Evolutionary conservation across 2,797 vertebrate genomes (phyloP).

Genomic region (Thaleichthys pacificus): DNA sequence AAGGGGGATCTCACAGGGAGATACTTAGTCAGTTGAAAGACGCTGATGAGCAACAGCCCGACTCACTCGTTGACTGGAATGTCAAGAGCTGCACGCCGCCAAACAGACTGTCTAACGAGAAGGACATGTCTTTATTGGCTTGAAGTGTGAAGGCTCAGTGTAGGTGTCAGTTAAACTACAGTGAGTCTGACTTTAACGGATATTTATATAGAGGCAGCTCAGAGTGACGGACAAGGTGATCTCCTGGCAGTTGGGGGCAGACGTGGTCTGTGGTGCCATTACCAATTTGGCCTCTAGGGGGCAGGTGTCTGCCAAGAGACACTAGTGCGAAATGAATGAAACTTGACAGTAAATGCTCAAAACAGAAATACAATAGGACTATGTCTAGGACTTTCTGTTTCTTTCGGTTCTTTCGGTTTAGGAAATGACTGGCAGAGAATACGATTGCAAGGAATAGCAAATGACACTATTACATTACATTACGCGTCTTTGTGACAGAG

Average conservation of each 20-base stretch:
- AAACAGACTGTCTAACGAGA: too few species aligned
- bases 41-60: background rate
- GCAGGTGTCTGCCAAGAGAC: constrained; percentile 63
- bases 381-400: too few species aligned
- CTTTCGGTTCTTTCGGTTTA: too few species aligned
- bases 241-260: too few species aligned
- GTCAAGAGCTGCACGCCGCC: too few species aligned
- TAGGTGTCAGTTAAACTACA: background rate
- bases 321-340: constrained; percentile 12
- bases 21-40: background rate
- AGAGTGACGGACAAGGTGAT: too few species aligned
- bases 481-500: background rate
- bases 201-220: background rate
- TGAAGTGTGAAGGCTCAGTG: background rate
- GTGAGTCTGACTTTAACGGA: background rate
- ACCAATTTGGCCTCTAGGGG: constrained; percentile 58
- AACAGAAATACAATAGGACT: background rate
- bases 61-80: background rate
- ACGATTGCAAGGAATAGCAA: too few species aligned
- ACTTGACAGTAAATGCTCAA: background rate
- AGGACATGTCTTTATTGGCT: background rate
- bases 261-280: constrained; percentile 14
- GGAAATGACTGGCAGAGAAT: background rate
- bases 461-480: background rate
- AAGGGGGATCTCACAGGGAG: background rate